Conservation (phyloP, 2,888 invertebrate genomes). For the Pheosia tremula region DNA sequence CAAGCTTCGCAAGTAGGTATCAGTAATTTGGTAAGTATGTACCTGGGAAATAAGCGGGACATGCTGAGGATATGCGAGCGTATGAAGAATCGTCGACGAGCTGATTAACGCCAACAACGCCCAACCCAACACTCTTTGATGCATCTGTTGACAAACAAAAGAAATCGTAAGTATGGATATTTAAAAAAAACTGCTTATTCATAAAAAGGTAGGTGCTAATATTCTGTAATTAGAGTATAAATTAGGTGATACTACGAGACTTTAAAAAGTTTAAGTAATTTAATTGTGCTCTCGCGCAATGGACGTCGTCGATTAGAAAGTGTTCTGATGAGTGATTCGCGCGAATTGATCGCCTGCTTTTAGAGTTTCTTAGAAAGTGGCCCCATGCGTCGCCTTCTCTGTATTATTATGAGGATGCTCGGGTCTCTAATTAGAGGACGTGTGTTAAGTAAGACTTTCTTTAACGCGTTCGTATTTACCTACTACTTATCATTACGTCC, state of each 20-base stretch:
- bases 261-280: conserved; percentile 45
- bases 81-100: conserved; percentile 87
- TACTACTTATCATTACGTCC: background rate
- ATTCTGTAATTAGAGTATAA: background rate
- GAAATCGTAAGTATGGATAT: conserved; percentile 41
- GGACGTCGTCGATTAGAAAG: conserved; percentile 77
- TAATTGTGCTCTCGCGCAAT: conserved; percentile 65
- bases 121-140: conserved; percentile 87
- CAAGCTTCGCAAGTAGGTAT: conserved; percentile 3
- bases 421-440: conserved; percentile 66
- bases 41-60: conserved; percentile 79
- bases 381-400: conserved; percentile 57
- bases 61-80: conserved; percentile 87
- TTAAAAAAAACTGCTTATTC: background rate
- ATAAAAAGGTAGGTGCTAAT: background rate
- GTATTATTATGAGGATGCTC: conserved; percentile 69
- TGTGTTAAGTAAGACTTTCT: conserved; percentile 20
- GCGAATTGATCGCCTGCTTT: conserved; percentile 76
- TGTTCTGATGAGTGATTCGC: conserved; percentile 79
- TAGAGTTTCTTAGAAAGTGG: conserved; percentile 78
- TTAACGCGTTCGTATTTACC: conserved; percentile 5
- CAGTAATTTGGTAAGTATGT: conserved; percentile 14
- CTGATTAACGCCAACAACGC: conserved; percentile 88
- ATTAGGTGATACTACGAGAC: background rate
- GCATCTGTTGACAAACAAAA: conserved; percentile 71